Evolutionary conservation across 2,113 vertebrate genomes (phyloP).

Genomic region (Scortum barcoo): DNA sequence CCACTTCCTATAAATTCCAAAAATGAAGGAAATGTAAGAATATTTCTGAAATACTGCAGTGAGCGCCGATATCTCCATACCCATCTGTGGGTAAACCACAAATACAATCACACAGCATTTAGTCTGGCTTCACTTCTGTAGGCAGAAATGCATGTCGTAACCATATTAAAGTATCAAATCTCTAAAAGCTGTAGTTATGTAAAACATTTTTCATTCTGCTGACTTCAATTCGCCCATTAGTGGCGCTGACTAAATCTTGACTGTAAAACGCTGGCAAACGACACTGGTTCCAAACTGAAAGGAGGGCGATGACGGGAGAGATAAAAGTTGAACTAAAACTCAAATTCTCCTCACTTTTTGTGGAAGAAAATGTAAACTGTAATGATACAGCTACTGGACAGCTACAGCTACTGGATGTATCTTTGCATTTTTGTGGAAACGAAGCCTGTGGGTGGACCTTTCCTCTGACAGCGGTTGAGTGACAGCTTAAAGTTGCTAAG

Average conservation of each 20-base stretch:
- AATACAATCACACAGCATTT: constrained; percentile 18
- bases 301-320: background rate
- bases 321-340: background rate
- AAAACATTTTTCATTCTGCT: constrained; percentile 13
- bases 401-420: background rate
- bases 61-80: background rate
- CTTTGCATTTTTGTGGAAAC: background rate
- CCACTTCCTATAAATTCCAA: background rate
- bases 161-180: constrained; percentile 42
- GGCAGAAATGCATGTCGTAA: background rate
- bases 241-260: constrained; percentile 13
- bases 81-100: constrained; percentile 14
- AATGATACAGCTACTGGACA: background rate
- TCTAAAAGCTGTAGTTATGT: constrained; percentile 27
- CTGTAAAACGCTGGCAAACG: background rate
- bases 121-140: background rate
- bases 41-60: background rate
- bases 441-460: background rate
- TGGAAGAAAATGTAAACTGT: background rate
- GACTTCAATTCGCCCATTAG: constrained; percentile 5
- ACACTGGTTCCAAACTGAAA: background rate
- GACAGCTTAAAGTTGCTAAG: background rate
- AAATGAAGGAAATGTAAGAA: background rate
- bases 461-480: background rate
- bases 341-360: background rate